Conservation (phyloP, 2,888 invertebrate species). For the Coenonympha glycerion region DNA sequence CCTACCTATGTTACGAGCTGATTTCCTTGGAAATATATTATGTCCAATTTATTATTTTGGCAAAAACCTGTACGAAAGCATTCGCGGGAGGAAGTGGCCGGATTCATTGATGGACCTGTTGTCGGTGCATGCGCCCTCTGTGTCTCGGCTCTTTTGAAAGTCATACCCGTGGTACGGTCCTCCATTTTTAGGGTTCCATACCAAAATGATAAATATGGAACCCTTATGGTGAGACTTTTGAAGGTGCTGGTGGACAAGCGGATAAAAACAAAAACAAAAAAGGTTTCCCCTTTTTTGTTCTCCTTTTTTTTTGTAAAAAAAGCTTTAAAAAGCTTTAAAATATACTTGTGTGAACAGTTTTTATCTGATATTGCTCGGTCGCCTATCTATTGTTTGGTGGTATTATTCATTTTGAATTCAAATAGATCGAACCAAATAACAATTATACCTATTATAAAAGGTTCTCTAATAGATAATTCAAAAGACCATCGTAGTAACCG, state of each 20-base stretch:
- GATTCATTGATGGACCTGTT: constrained; percentile 47
- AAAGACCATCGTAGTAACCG: constrained; percentile 30
- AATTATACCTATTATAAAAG: constrained; percentile 6
- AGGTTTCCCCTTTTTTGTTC: no score
- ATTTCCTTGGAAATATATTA: constrained; percentile 14
- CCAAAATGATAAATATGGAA: no score
- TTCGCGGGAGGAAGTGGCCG: constrained; percentile 38
- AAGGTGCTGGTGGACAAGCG: no score
- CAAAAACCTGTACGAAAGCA: constrained; percentile 13
- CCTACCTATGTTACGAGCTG: neutral
- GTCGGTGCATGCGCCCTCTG: neutral
- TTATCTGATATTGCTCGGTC: no score
- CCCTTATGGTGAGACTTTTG: no score
- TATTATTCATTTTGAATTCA: no score
- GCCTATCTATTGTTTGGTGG: no score
- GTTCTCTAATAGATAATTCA: constrained; percentile 15
- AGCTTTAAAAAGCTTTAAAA: no score
- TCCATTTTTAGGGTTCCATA: neutral
- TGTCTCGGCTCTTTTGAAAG: neutral
- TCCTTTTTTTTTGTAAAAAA: no score
- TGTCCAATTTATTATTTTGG: constrained; percentile 11
- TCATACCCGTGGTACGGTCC: no score
- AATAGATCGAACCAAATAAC: neutral
- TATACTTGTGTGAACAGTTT: no score
- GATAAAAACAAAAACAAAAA: no score